phyloP scores from a whole-genome alignment of 1,140 invertebrate genomes.

The Parasteatoda tepidariorum region DNA sequence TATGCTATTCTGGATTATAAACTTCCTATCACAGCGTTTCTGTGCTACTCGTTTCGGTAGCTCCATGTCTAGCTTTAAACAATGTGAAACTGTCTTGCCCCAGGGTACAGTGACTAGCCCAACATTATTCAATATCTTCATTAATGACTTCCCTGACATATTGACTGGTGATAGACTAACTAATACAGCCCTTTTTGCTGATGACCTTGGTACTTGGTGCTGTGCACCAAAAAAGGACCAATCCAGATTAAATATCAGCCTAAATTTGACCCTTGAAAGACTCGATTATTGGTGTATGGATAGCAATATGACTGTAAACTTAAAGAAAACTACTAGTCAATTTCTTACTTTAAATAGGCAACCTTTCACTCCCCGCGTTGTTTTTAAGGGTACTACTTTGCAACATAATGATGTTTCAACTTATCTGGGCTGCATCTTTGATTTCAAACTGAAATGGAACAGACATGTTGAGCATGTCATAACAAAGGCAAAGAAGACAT shows the following conservation, averaged over 20 bases:
- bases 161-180: background rate
- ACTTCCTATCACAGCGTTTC: background rate
- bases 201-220: background rate
- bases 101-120: background rate
- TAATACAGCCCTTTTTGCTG: background rate
- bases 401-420: background rate
- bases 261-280: background rate
- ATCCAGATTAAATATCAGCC: background rate
- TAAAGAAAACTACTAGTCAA: background rate
- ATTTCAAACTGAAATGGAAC: background rate
- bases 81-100: background rate
- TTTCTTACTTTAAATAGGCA: background rate
- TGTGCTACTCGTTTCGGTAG: background rate
- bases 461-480: background rate
- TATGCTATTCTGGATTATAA: background rate
- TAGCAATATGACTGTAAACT: constrained; percentile 7
- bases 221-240: background rate
- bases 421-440: too few species aligned
- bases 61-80: background rate
- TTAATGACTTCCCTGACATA: background rate
- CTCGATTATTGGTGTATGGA: background rate
- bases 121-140: background rate
- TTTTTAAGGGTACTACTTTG: background rate
- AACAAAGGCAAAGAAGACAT: background rate
- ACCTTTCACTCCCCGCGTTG: background rate